Base-by-base conservation (phyloP, 2,797 vertebrate species). In the Rhincodon typus region DNA sequence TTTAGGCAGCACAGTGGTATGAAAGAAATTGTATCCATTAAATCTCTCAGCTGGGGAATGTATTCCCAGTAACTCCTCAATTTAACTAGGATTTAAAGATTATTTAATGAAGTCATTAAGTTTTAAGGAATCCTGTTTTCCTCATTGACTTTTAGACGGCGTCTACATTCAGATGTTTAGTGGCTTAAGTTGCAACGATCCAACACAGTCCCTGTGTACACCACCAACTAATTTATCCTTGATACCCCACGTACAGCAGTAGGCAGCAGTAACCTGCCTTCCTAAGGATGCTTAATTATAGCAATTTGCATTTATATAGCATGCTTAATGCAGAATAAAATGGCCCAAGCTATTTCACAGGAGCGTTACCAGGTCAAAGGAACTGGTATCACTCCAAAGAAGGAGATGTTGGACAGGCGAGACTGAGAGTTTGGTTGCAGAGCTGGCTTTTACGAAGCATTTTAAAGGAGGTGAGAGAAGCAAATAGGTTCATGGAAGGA, bases 71-170 rank as follows among this genome's bases (percentile, higher is more conserved):
- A 74, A 57, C 94, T 95, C 46, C 70, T 50, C 94, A 21, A 23
- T 95, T 62, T 74, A 95, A 72, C 30, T 21, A 50, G 94, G 42
- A 77, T 74, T 53, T 95, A 94, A 94, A 74, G 69, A 94, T 94
- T 94, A 74, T 94, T 94, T 74, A 95, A 95, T 95, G 70, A 77
- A 77, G 70, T 50, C 70, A 95, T 95, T 53, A 95, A 95, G 57
- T 15, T 72, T 95, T 95, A 53, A 74, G 17, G 94, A n/a, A 46
- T 77, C 27, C 94, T 53, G 70, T 95, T 95, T 95, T 95, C 53
- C 50, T 95, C 27, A n/a, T 8, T 50, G 70, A 27, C 70, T 95
- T 77, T 50, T 57, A 95, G 94, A 21, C 70, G 34, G 70, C 50
- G 50, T 19, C 2, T n/a, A 6, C 27, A 30, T 66, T 66, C 30